Evolutionary conservation across 2,888 invertebrate genomes (phyloP).

Genomic region (Campoplex nolae): DNA sequence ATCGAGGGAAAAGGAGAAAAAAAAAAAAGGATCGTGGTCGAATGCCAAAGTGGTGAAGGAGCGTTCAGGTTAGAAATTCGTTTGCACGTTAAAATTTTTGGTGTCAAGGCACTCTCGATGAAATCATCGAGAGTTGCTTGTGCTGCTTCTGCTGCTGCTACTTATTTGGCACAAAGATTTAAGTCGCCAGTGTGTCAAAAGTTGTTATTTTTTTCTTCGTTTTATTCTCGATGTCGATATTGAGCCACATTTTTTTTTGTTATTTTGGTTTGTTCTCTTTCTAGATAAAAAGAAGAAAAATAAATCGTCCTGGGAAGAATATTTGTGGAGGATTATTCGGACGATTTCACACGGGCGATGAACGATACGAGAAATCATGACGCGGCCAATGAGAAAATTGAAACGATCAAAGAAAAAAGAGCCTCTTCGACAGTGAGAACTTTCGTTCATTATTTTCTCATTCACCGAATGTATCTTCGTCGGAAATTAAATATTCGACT

Average conservation of each 20-base stretch:
- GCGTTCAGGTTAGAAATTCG: constrained; percentile 42
- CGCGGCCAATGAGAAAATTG: constrained; percentile 61
- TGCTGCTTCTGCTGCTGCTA: constrained; percentile 20
- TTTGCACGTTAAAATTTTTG: background rate
- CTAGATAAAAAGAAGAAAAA: background rate
- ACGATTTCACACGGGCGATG: constrained; percentile 59
- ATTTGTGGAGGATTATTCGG: background rate
- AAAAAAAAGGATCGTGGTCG: background rate
- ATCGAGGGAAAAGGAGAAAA: background rate
- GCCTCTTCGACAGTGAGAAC: constrained; percentile 44
- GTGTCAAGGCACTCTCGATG: constrained; percentile 61
- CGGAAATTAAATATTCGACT: background rate
- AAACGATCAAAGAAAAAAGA: constrained; percentile 57
- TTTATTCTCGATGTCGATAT: background rate
- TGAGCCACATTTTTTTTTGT: background rate
- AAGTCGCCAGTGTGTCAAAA: background rate
- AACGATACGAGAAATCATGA: constrained; percentile 64
- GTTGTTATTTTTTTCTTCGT: background rate
- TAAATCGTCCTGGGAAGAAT: background rate
- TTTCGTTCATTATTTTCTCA: constrained; percentile 8
- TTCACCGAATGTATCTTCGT: too few relatives aligned
- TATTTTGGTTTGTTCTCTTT: background rate
- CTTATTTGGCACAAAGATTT: background rate
- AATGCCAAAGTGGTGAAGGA: constrained; percentile 41
- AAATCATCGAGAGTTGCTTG: constrained; percentile 5